Evolutionary conservation across 2,113 vertebrate genomes (phyloP).

Genomic region (Fregetta grallaria): DNA sequence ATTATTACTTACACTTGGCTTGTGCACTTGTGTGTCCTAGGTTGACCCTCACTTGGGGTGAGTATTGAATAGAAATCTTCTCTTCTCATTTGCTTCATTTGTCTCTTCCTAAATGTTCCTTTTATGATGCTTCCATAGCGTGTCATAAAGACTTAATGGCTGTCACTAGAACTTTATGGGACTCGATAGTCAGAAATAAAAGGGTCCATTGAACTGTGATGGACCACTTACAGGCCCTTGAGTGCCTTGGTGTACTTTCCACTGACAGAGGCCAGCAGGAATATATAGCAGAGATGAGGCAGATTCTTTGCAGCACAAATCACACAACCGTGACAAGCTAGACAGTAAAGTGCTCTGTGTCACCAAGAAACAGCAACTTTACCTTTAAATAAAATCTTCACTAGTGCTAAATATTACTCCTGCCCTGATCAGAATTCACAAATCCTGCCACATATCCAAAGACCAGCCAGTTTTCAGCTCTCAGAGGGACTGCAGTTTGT

Average conservation of each 20-base stretch:
- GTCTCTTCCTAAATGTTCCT: neutral
- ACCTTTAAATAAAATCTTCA: neutral
- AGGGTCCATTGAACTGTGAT: neutral
- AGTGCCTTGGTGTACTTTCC: neutral
- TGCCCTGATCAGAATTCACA: neutral
- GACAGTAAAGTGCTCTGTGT: neutral
- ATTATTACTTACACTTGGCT: neutral
- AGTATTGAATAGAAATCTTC: neutral
- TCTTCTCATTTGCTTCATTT: neutral
- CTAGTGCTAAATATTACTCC: neutral
- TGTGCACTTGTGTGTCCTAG: neutral
- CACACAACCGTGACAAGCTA: neutral
- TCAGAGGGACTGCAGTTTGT: neutral
- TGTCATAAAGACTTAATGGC: neutral
- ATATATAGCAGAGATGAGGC: neutral
- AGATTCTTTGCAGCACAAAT: neutral
- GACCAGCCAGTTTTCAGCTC: neutral
- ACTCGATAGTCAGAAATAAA: neutral
- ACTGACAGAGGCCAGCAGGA: neutral
- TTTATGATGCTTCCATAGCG: neutral
- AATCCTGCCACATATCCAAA: neutral
- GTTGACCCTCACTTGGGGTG: neutral
- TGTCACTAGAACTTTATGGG: neutral
- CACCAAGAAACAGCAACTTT: neutral
- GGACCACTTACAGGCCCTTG: neutral